Percentiles rank a stretch among this genome's conserved stretches.
Conservation (phyloP, 2,888 invertebrate species). For the Cylindroiulus punctatus region DNA sequence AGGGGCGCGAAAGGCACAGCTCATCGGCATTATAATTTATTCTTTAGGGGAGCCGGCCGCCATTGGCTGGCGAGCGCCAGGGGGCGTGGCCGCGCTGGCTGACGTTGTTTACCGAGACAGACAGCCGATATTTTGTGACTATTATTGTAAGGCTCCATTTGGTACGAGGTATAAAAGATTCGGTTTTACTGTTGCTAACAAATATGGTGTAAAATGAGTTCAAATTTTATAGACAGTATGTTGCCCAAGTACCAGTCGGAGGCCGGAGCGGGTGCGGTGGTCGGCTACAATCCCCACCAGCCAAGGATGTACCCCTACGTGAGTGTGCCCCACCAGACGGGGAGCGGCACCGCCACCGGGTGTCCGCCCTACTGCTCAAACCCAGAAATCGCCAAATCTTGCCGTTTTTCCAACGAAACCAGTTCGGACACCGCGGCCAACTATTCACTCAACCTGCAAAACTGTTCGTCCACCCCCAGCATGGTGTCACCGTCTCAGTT, state of each 20-base stretch:
- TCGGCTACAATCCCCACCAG: conserved; percentile 69
- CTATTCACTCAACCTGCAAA: conserved; percentile 61
- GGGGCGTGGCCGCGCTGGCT: conserved; percentile 54
- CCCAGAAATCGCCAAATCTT: conserved; percentile 79
- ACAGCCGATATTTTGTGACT: conserved; percentile 58
- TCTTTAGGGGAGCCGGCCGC: conserved; percentile 40
- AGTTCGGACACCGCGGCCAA: conserved; percentile 60
- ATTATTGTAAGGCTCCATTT: conserved; percentile 59
- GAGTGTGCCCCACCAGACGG: conserved; percentile 73
- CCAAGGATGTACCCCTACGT: conserved; percentile 94
- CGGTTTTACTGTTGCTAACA: conserved; percentile 59
- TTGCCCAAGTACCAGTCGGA: conserved; percentile 87
- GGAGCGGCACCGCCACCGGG: conserved; percentile 70
- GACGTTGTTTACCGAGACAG: conserved; percentile 58
- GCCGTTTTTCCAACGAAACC: conserved; percentile 74
- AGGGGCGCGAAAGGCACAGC: conserved; percentile 51
- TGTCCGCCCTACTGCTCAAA: conserved; percentile 70
- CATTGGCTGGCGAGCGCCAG: conserved; percentile 50
- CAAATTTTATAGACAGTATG: conserved; percentile 98
- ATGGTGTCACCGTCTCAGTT: conserved; percentile 85
- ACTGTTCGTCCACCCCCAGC: conserved; percentile 69
- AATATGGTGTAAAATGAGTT: conserved; percentile 78
- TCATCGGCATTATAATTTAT: conserved; percentile 57
- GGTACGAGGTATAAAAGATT: conserved; percentile 61
- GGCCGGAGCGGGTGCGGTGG: conserved; percentile 59